Evolutionary conservation across 2,888 invertebrate species (phyloP).

Genomic region (Tillus elongatus): DNA sequence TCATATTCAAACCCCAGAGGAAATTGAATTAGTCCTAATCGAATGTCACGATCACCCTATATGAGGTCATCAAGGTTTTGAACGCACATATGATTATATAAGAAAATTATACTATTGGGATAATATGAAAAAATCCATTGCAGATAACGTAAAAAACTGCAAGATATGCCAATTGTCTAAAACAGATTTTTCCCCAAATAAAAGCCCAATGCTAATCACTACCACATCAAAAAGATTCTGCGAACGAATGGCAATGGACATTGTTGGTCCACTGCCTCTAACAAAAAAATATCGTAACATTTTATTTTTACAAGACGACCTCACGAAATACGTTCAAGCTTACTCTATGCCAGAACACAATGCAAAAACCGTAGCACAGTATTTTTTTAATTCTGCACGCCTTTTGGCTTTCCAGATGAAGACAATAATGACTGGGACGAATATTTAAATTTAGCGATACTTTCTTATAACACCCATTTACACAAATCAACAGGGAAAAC

Average conservation of each 20-base stretch:
- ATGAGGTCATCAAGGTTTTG: not conserved
- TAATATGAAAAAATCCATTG: not conserved
- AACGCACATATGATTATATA: not conserved
- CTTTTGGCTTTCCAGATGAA: conserved; percentile 26
- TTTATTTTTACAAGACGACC: conserved; percentile 26
- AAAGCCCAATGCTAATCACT: conserved; percentile 27
- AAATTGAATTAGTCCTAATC: not conserved
- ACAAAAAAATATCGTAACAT: conserved; percentile 20
- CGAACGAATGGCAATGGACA: conserved; percentile 24
- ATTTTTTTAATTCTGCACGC: conserved; percentile 22
- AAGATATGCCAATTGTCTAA: not conserved
- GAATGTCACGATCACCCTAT: not conserved
- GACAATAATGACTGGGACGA: conserved; percentile 20
- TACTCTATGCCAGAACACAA: conserved; percentile 27
- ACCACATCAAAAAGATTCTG: conserved; percentile 23
- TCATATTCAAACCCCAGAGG: too few species aligned
- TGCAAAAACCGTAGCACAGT: conserved; percentile 26
- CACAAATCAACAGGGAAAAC: conserved; percentile 4
- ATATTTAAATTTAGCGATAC: not conserved
- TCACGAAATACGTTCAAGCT: conserved; percentile 30
- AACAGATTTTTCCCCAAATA: conserved; percentile 6
- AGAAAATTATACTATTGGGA: not conserved
- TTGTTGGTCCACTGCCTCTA: conserved; percentile 26
- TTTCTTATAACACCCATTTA: conserved; percentile 1
- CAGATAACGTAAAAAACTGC: not conserved